Conservation (phyloP, 2,113 vertebrate genomes). For the Anseranas semipalmata region DNA sequence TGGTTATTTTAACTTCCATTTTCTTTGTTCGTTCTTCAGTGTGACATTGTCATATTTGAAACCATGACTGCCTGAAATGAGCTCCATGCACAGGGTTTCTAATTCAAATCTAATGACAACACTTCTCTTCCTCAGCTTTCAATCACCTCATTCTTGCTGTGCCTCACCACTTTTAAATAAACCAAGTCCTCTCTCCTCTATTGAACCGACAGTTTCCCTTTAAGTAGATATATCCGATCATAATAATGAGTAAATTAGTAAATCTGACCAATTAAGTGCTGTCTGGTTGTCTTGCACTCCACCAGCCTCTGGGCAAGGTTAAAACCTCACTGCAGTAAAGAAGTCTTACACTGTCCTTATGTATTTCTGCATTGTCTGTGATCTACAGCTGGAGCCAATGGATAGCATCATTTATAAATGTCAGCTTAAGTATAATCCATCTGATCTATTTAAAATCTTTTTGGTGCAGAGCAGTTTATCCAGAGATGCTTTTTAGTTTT, state of each 20-base stretch:
- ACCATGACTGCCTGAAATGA: not conserved
- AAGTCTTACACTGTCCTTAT: not conserved
- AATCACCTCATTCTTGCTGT: not conserved
- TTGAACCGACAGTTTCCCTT: not conserved
- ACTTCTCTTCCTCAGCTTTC: not conserved
- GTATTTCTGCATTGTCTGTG: conserved; percentile 15
- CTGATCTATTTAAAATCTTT: conserved; percentile 63
- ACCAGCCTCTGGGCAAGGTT: not conserved
- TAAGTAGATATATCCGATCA: conserved; percentile 35
- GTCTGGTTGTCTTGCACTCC: not conserved
- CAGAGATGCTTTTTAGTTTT: conserved; percentile 42
- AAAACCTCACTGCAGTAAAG: not conserved
- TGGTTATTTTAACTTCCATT: not conserved
- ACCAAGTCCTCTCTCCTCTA: not conserved
- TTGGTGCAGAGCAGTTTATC: conserved; percentile 62
- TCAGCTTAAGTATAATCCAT: conserved; percentile 61
- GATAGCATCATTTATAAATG: conserved; percentile 66
- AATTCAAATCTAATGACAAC: not conserved
- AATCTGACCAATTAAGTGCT: conserved; percentile 7
- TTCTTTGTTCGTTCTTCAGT: not conserved
- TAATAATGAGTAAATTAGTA: conserved; percentile 10
- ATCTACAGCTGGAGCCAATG: conserved; percentile 19
- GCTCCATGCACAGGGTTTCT: not conserved
- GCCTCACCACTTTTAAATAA: conserved; percentile 29
- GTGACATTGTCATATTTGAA: not conserved